Evolutionary conservation across 2,888 invertebrate species (phyloP).

Genomic region (Orthonychiurus folsomi): DNA sequence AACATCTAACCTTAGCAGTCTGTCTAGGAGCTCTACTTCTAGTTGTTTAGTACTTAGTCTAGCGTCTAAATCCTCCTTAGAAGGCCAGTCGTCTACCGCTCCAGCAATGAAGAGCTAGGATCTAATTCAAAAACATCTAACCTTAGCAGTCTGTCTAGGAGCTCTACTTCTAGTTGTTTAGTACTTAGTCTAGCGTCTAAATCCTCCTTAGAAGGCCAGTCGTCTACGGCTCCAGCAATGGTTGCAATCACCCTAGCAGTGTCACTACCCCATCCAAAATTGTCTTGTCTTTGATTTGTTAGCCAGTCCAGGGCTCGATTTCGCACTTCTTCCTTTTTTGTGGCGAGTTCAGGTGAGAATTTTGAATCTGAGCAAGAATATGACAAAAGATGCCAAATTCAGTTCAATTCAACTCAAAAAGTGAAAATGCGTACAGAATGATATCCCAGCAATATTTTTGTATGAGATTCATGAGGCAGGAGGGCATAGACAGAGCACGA

Average conservation of each 20-base stretch:
- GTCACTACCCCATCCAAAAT: slow-evolving; percentile 63
- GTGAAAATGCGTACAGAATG: background rate
- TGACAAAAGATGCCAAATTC: background rate
- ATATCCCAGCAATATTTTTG: background rate
- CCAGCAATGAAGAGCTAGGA: no score
- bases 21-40: slow-evolving; percentile 74
- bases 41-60: slow-evolving; percentile 75
- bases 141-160: slow-evolving; percentile 72
- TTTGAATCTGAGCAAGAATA: slow-evolving; percentile 13
- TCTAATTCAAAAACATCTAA: no score
- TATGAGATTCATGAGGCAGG: no score
- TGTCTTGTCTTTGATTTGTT: slow-evolving; percentile 48
- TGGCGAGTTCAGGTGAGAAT: slow-evolving; percentile 15
- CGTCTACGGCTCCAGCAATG: slow-evolving; percentile 51
- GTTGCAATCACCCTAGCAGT: slow-evolving; percentile 74
- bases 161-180: slow-evolving; percentile 81
- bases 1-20: slow-evolving; percentile 63
- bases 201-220: slow-evolving; percentile 49
- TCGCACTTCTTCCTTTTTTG: slow-evolving; percentile 33
- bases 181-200: slow-evolving; percentile 66
- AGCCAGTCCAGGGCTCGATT: slow-evolving; percentile 63
- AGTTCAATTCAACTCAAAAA: background rate
- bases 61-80: slow-evolving; percentile 57
- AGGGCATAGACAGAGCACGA: no score
- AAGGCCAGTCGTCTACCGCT: slow-evolving; percentile 43